Conservation (phyloP, 2,113 vertebrate species). For the Bathybates hornii region DNA sequence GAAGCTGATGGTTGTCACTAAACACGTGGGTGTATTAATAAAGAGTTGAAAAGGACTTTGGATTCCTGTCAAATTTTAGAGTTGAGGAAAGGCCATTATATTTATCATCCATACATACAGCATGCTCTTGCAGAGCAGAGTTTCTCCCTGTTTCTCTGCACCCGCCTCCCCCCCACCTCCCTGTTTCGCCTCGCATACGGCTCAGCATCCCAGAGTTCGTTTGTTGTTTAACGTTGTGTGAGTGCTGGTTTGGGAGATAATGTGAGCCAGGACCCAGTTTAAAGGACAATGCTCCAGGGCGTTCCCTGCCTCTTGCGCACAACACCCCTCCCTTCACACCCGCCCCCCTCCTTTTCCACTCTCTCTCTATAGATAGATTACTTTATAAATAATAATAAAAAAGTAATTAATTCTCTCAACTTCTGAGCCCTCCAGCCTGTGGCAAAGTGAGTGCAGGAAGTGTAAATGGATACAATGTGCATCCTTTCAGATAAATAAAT, state of each 20-base stretch:
- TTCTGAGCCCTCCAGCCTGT: slow-evolving; percentile 87
- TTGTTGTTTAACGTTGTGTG: slow-evolving; percentile 67
- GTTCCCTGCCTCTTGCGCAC: slow-evolving; percentile 30
- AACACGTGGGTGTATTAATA: background rate
- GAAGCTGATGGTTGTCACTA: background rate
- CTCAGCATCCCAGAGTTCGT: slow-evolving; percentile 55
- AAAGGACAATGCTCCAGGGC: slow-evolving; percentile 76
- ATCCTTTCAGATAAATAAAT: slow-evolving; percentile 97
- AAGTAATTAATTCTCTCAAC: slow-evolving; percentile 99
- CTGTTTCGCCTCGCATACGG: slow-evolving; percentile 14
- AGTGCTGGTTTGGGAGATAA: slow-evolving; percentile 73
- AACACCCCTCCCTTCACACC: background rate
- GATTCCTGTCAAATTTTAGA: background rate
- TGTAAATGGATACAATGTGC: slow-evolving; percentile 92
- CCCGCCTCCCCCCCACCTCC: background rate
- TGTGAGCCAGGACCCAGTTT: slow-evolving; percentile 74
- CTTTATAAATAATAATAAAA: slow-evolving; percentile 85
- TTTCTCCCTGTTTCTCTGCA: background rate
- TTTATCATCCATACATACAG: background rate
- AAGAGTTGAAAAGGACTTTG: background rate
- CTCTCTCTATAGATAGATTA: slow-evolving; percentile 73
- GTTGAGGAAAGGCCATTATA: background rate
- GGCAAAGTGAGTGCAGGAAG: slow-evolving; percentile 79
- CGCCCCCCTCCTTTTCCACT: slow-evolving; percentile 15
- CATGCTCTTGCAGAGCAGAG: background rate